phyloP scores from a whole-genome alignment of 2,888 invertebrate genomes.

The Chironomus riparius region DNA sequence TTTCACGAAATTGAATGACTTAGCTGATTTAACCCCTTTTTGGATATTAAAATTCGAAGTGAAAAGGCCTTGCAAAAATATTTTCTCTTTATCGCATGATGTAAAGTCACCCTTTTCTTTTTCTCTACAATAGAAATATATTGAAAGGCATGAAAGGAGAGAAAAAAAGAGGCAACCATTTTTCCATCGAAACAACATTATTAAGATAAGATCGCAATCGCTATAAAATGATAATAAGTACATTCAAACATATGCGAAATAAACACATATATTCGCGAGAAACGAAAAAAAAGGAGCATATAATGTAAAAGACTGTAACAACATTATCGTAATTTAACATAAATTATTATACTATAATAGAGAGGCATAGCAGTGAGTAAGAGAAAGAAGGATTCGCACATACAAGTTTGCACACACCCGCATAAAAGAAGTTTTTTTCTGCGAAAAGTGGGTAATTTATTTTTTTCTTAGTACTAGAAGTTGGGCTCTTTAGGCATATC shows the following conservation, averaged over 20 bases:
- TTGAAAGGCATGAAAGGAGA: not conserved
- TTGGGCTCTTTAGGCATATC: too few relatives aligned
- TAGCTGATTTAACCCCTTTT: too few relatives aligned
- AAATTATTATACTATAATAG: conserved; percentile 14
- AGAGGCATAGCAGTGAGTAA: not conserved
- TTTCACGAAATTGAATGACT: too few relatives aligned
- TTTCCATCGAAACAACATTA: conserved; percentile 16
- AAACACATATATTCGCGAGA: not conserved
- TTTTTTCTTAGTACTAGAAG: too few relatives aligned
- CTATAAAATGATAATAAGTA: conserved; percentile 20
- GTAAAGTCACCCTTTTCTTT: not conserved
- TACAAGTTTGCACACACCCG: not conserved
- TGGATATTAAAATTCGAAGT: not conserved
- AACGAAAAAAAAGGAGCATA: not conserved
- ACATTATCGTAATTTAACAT: conserved; percentile 21
- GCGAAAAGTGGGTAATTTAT: not conserved
- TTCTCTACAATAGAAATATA: not conserved
- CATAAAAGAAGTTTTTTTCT: not conserved
- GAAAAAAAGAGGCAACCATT: not conserved
- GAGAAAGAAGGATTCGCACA: not conserved
- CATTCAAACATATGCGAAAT: not conserved
- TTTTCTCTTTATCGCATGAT: not conserved
- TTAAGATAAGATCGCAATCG: conserved; percentile 21
- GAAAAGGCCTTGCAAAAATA: not conserved
- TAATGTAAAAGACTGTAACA: not conserved